These are phyloP conservation scores for Thereva nobilitata DNA, from an alignment of 2,888 invertebrate species.

Conservation along the genomic window DNA sequence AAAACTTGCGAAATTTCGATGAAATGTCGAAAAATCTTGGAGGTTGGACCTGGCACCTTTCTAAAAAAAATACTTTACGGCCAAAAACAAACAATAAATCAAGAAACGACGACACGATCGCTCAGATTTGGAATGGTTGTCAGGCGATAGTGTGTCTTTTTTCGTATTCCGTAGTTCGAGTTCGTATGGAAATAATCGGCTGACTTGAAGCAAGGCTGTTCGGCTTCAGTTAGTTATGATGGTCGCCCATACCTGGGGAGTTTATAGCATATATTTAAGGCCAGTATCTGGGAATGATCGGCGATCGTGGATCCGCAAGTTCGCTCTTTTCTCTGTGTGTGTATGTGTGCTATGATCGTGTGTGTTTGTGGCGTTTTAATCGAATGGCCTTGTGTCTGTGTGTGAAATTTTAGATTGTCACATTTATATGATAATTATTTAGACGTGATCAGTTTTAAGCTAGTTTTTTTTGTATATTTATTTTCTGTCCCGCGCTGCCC, in stretches of 20 bases:
- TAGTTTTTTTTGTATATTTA: not conserved
- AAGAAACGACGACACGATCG: not conserved
- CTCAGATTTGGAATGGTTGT: too few species aligned
- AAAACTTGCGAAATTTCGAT: not conserved
- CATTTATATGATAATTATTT: constrained; percentile 40
- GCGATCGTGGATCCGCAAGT: not conserved
- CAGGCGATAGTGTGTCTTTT: too few species aligned
- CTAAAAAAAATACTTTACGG: constrained; percentile 11
- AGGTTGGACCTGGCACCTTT: constrained; percentile 8
- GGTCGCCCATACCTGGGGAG: not conserved
- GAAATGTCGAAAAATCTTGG: constrained; percentile 6
- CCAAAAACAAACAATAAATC: constrained; percentile 25
- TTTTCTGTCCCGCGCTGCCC: too few species aligned
- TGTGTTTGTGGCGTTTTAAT: not conserved
- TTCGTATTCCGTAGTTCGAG: not conserved
- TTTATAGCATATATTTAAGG: not conserved
- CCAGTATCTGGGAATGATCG: constrained; percentile 1
- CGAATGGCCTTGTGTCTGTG: not conserved
- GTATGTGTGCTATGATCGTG: not conserved
- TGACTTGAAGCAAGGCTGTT: not conserved
- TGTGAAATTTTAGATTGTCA: constrained; percentile 38
- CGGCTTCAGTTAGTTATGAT: constrained; percentile 5
- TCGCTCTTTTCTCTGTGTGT: not conserved
- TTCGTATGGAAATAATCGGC: constrained; percentile 1
- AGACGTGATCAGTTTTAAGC: constrained; percentile 34